Evolutionary conservation across 2,113 vertebrate species (phyloP), one percentile per base, ranked within the genome.

Genomic region (Leptosomus discolor): DNA sequence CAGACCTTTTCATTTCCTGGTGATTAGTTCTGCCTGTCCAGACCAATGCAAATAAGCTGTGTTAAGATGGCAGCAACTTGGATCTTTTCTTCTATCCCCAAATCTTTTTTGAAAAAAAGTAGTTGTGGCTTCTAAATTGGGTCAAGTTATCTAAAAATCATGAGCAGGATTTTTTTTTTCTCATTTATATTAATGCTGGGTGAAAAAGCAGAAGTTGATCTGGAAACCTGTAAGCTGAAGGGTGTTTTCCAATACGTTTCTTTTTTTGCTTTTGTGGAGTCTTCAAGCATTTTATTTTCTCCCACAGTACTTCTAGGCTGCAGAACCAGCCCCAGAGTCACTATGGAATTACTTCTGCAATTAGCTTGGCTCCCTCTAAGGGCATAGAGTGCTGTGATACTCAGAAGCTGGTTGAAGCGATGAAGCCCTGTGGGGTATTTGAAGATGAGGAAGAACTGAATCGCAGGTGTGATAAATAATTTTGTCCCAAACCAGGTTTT

Each of bases 391-490:
- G 98, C 81, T 92, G 99, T 95, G 99, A 99, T 86, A 99, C 99
- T 53, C 98, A 99, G 94, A 99, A 99, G 77, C 98, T 99, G 75
- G 98, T 99, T 68, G 99, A 99, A 96, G 98, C 99, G 20, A 99
- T 99, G 99, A 99, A 99, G 95, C 98, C 99, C 46, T 99, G 99
- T 97, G 99, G 99, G 41, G 99, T 99, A 39, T 99, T 99, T 98
- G 99, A 99, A 97, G 99, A 99, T 86, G 98, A 99, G 89, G 98
- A 99, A 89, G 99, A 99, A 82, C 95, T 99, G 71, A 99, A 99
- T 97, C 99, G 99, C 91, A 99, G n/a, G n/a, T n/a, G n/a, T n/a
- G n/a, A n/a, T n/a, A n/a, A n/a, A n/a, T n/a, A n/a, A n/a, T n/a
- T n/a, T n/a, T n/a, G n/a, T n/a, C n/a, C n/a, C n/a, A n/a, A n/a